These are phyloP conservation scores for silkworm (Bombyx mori) DNA, from an alignment of 1,140 invertebrate species.

Conservation along the genomic window ASM3026992v2 NC_085107.1:20087501-20088000, in stretches of 20 bases:
- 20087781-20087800: no score
- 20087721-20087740: background rate
- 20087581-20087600: constrained; percentile 23
- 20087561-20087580: constrained; percentile 94
- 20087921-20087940: background rate
- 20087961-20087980: no score
- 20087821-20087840: background rate
- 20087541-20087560: constrained; percentile 89
- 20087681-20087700: background rate
- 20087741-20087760: no score
- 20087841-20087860: background rate
- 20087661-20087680: constrained; percentile 74
- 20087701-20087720: background rate
- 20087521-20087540: constrained; percentile 82
- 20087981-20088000: no score
- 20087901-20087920: background rate
- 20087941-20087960: background rate
- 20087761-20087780: no score
- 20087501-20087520: constrained; percentile 87
- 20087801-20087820: background rate
- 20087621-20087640: constrained; percentile 86
- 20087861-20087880: background rate
- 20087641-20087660: constrained; percentile 96
- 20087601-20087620: constrained; percentile 25
- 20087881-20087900: background rate